Percentiles rank a stretch among this genome's conserved stretches.
phyloP scores from a whole-genome alignment of 2,113 vertebrate species.

The Hipposideros armiger region DNA sequence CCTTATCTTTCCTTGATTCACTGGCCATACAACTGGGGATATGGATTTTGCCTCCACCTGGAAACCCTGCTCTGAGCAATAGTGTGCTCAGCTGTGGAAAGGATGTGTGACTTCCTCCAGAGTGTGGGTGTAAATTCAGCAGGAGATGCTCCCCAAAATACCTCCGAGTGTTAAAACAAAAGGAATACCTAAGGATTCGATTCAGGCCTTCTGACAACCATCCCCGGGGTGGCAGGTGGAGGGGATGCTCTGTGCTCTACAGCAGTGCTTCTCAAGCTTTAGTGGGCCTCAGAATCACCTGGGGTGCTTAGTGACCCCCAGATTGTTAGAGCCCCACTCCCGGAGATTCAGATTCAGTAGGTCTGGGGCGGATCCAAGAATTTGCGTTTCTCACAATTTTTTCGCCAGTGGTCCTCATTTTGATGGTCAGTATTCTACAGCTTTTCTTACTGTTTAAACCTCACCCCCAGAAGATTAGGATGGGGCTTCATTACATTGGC shows the following conservation, averaged over 20 bases:
- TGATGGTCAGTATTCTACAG: neutral
- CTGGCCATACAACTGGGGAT: neutral
- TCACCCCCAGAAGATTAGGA: neutral
- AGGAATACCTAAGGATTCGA: slow-evolving; percentile 6
- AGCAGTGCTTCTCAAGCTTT: neutral
- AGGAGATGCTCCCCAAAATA: slow-evolving; percentile 18
- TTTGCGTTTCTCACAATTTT: slow-evolving; percentile 17
- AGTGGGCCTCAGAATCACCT: neutral
- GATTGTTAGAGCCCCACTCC: neutral
- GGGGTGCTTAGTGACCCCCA: neutral
- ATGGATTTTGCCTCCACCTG: neutral
- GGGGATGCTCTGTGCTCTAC: neutral
- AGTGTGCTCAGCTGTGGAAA: neutral
- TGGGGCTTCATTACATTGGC: too few relatives aligned
- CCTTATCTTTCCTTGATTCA: neutral
- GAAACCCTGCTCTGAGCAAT: neutral
- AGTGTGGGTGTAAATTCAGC: slow-evolving; percentile 20
- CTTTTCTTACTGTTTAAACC: neutral
- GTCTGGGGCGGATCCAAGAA: neutral
- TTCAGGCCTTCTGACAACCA: neutral
- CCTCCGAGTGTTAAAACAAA: neutral
- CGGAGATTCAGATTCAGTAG: neutral
- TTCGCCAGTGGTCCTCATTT: neutral
- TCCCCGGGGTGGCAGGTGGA: neutral
- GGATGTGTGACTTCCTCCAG: slow-evolving; percentile 1